Base-by-base conservation (phyloP, 1,140 invertebrate genomes). In the Parapsyche elsis region DNA sequence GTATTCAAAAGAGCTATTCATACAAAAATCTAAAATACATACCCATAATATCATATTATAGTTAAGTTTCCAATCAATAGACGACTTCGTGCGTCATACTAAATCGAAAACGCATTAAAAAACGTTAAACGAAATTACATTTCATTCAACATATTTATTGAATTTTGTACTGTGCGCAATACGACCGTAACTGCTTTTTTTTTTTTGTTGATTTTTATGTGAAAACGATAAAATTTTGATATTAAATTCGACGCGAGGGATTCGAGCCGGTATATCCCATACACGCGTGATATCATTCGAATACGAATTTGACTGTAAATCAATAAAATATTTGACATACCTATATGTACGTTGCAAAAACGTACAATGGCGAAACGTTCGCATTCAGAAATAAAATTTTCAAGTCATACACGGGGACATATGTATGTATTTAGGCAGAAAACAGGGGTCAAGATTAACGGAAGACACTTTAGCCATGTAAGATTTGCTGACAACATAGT, bases 131-230 rank as follows among this genome's bases (percentile, higher is more conserved):
- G 10, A 16, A 16, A 53, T 53, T 53, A 53, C 10, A 53, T 53
- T 53, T 53, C 16, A 53, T 53, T 14, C 49, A 16, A 14, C 1
- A 16, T 16, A 53, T 12, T 5, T 12, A 46, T 53, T 53, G 49
- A 53, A 53, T 53, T 53, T 53, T 53, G 30, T 38, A 38, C 30
- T 38, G 1, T 38, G 30, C 2, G 30, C 30, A 38, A 38, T 38
- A 38, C 30, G 30, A 38, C 30, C 30, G 30, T 4, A 38, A 38
- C 30, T 10, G 16, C 12, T 53, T 53, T 53, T 53, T 53, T 12
- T 53, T 53, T 53, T 53, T 53, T 53, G 49, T 14, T 53, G 16
- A 53, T 53, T 53, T 67, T 67, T 67, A 67, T 67, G 64, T 23
- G 24, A 67, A 67, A 24, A 67, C 64, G 19, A 67, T 67, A 67